Base-by-base conservation (phyloP, 2,113 vertebrate species). In the Pterocles gutturalis region DNA sequence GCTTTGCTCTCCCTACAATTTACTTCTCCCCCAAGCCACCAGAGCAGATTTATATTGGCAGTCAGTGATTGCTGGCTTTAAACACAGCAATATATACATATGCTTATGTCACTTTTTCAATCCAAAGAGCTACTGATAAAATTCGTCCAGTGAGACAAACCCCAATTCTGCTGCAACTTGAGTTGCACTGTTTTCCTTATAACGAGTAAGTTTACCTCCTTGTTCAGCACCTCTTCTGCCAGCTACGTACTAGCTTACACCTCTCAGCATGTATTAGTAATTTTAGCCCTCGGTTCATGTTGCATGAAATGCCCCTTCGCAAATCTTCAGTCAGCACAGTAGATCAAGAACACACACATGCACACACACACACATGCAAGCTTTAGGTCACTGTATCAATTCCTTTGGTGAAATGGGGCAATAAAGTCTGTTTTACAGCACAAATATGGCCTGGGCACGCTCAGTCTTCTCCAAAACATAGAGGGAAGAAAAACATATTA, bases 41-140 rank as follows among this genome's bases (percentile, higher is more conserved):
- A 83, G n/a, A 90, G 82, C 73, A 94, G 90, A 94, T 93, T 86
- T 95, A 77, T 70, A 87, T 2, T 72, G 82, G 82, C 92, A 96
- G 64, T 17, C 48, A 31, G 90, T 0, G 4, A 73, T 6, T 45
- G 60, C 62, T 86, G 79, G 85, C 67, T 94, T 95, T 62, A 92
- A 92, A 93, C 75, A 72, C 45, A 92, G 57, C 29, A 48, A 83
- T 69, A 57, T 34, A 86, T 62, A 87, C 69, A 79, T 76, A 84
- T 29, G 70, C 24, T 82, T 62, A 67, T 72, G 84, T 77, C 82
- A 85, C 41, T 91, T 83, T 48, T 79, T 64, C 78, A 89, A 26
- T 33, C 65, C n/a, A 72, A 93, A 92, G 36, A 81, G 28, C 69
- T 70, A 57, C 58, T n/a, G 76, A 80, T 41, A 90, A 93, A 90